Conservation (phyloP, 2,113 vertebrate species). For the Mormyrus iriodes region DNA sequence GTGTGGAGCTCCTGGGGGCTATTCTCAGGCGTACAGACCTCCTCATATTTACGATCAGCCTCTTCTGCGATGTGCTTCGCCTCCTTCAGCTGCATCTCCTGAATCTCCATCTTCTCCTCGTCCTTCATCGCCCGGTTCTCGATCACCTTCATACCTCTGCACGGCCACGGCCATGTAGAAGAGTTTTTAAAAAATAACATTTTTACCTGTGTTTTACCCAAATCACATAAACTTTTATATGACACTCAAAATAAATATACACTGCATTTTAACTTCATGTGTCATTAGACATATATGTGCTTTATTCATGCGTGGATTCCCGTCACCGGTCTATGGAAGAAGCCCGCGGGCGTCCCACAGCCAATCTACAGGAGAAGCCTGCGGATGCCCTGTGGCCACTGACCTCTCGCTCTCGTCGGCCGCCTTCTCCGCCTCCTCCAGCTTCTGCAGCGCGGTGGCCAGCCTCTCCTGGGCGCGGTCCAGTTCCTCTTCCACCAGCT, state of each 20-base stretch:
- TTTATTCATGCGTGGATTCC: no score
- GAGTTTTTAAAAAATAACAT: neutral
- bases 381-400: neutral
- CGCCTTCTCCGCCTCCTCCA: conserved; percentile 96
- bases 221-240: neutral
- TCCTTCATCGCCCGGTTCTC: conserved; percentile 97
- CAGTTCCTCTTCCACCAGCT: conserved; percentile 96
- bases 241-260: neutral
- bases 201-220: neutral
- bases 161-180: neutral
- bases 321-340: no score
- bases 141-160: conserved; percentile 97
- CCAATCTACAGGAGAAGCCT: neutral
- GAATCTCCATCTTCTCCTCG: conserved; percentile 98
- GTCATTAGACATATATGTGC: no score
- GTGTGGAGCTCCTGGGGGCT: neutral
- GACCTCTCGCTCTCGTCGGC: conserved; percentile 97
- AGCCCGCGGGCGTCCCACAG: neutral
- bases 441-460: conserved; percentile 86
- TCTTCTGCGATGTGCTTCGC: conserved; percentile 97
- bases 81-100: conserved; percentile 96
- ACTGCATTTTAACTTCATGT: no score
- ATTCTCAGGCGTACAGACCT: conserved; percentile 60
- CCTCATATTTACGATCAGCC: conserved; percentile 95
- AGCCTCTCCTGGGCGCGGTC: conserved; percentile 92